These are phyloP conservation scores for Eudemis profundana DNA, from an alignment of 2,888 invertebrate species.

Conservation along the genomic window DNA sequence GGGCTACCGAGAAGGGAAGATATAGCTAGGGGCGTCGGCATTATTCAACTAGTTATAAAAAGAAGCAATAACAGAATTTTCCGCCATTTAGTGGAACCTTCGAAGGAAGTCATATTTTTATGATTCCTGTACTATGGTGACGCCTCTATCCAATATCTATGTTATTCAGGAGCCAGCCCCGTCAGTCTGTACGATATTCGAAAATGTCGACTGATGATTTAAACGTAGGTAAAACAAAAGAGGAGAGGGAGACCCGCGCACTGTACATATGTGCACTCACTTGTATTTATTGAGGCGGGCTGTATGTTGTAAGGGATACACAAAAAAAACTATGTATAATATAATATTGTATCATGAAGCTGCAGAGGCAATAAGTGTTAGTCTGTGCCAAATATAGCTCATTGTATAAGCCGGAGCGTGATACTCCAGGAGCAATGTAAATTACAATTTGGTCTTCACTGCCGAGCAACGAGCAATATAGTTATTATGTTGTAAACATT, in stretches of 20 bases:
- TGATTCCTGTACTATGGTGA: conserved; percentile 7
- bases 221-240: conserved; percentile 18
- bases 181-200: conserved; percentile 45
- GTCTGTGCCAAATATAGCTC: conserved; percentile 47
- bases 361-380: conserved; percentile 66
- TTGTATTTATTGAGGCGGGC: conserved; percentile 69
- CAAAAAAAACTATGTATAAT: conserved; percentile 55
- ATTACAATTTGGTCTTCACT: conserved; percentile 21
- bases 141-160: conserved; percentile 12
- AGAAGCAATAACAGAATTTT: background rate
- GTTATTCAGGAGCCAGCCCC: conserved; percentile 33
- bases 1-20: conserved; percentile 29
- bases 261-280: conserved; percentile 73
- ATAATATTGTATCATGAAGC: conserved; percentile 60
- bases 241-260: conserved; percentile 57
- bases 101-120: background rate
- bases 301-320: conserved; percentile 67
- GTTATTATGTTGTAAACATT: conserved; percentile 68
- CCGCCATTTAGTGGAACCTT: background rate
- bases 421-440: conserved; percentile 24
- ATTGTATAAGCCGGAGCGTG: conserved; percentile 44
- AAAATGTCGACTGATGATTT: conserved; percentile 49
- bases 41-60: background rate
- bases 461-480: conserved; percentile 39
- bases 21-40: conserved; percentile 31